Base-by-base conservation (phyloP, 1,140 invertebrate species). In the Drosophila gunungcola region DNA sequence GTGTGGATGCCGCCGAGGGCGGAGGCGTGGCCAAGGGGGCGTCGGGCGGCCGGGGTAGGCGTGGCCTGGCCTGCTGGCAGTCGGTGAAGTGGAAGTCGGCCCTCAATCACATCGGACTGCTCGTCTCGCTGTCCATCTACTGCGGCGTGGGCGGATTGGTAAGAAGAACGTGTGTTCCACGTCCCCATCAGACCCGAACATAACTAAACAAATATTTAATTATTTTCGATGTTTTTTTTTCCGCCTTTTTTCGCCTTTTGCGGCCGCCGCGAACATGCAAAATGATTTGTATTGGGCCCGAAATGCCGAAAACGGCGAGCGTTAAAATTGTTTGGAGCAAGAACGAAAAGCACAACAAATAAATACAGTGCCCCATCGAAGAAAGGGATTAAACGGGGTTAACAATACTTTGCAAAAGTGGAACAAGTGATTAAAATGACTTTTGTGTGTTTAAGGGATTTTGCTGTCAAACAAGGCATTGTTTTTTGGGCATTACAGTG, bases 141-240 rank as follows among this genome's bases (percentile, higher is more conserved):
- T 96, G 96, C 1, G 94, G 94, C 32, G 94, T 95, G 45, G 96
- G 96, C 60, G 96, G 96, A 79, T 91, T 96, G 94, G 96, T 96
- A 93, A 95, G 94, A 93, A 93, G 94, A 93, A 69, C 49, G 64
- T 69, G 42, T 63, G 29, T 52, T 41, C 12, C 41, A 25, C 39
- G 32, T 45, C 29, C 16, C 52, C 43, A 27, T 27, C 49, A 65
- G 64, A 68, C 64, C 60, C 60, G 49, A 65, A 56, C 43, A 56
- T 45, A 70, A 61, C 43, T 32, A 75, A 43, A 49, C 34, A 63
- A 74, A 74, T 74, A 74, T 73, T 73, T 52, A 73, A 73, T 41
- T 74, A 61, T 54, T 63, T 54, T 36, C n/a, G 4, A 51, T 52
- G 12, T 42, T 51, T 21, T 67, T 41, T 38, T 58, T 21, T 21